Percentiles rank a stretch among this genome's conserved stretches.
Evolutionary conservation across 30 jellyfish, hydroid and myxozoan genomes (phyloP).

Genomic region (Nemopilema nomurai): DNA sequence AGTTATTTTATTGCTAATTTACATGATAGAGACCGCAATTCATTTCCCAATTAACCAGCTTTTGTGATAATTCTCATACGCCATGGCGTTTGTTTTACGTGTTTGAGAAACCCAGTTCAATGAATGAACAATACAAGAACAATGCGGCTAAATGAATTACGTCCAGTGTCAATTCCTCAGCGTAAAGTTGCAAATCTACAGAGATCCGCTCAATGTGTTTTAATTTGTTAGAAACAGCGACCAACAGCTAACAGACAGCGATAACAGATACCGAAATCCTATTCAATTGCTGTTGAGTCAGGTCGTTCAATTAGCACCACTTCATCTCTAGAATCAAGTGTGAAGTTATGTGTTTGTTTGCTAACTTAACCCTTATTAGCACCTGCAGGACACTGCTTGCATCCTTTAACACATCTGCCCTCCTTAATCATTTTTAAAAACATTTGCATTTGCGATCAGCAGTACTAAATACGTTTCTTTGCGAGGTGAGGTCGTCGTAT

Average conservation of each 20-base stretch:
- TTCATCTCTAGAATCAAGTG: neutral
- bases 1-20: conserved; percentile 1
- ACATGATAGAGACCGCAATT: conserved; percentile 34
- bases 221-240: conserved; percentile 44
- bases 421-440: neutral
- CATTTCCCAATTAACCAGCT: conserved; percentile 34
- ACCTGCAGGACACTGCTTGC: neutral
- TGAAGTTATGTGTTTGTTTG: conserved; percentile 14
- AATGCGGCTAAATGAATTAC: conserved; percentile 20
- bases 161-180: conserved; percentile 12
- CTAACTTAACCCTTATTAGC: neutral
- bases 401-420: neutral
- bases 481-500: too few relatives aligned
- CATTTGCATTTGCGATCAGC: neutral
- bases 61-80: conserved; percentile 31
- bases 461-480: neutral
- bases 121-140: conserved; percentile 30
- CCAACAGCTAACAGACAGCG: conserved; percentile 44
- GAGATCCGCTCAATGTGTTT: conserved; percentile 26
- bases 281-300: conserved; percentile 4
- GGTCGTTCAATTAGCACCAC: conserved; percentile 45
- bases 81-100: conserved; percentile 15
- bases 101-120: conserved; percentile 14
- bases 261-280: conserved; percentile 21
- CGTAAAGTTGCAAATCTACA: conserved; percentile 1